Evolutionary conservation across 2,113 vertebrate species (phyloP), one percentile per base, ranked within the genome.

Genomic region (Muscicapa adusta): DNA sequence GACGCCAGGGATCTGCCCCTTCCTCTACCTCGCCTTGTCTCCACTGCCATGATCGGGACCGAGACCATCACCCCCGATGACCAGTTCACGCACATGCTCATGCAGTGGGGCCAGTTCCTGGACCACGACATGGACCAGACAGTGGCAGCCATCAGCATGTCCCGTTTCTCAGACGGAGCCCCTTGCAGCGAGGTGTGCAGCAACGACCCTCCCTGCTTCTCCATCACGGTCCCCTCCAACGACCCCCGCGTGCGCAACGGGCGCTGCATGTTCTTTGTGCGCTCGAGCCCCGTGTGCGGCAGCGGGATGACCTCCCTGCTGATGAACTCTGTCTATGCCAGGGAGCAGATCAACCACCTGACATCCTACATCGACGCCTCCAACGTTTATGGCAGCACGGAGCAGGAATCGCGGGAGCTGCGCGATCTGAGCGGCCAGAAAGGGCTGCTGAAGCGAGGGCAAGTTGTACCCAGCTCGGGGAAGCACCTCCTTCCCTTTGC

Each of bases 31-130:
- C 97, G 98, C 34, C 96, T 97, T 0, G 95, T 98, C 68, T 98
- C 98, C 48, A 98, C 98, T 0, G 89, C 97, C 56, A 96, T 98
- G 96, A 95, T 98, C 0, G 98, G 98, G 14, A 97, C 98, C 0
- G 98, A 98, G 83, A 97, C 97, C 43, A 50, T 98, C 65, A 97
- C 98, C 18, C 94, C 97, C 0, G 98, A 98, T 1, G 96, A 96
- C 18, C 97, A 96, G 43, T 98, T 97, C 92, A 98, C 98, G 0
- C 98, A 98, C 88, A 97, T 98, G 97, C 92, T 98, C 6, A 98
- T 98, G 98, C 98, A 98, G 54, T 98, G 98, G 98, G 98, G 98
- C 14, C 98, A 98, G 89, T 98, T 98, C 61, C 88, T 98, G 88
- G 98, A 98, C 77, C 98, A 98, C 0, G 98, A 98, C 79, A 78